Conservation (phyloP, 2,888 invertebrate genomes). For the Drosophila hamatofila region DNA sequence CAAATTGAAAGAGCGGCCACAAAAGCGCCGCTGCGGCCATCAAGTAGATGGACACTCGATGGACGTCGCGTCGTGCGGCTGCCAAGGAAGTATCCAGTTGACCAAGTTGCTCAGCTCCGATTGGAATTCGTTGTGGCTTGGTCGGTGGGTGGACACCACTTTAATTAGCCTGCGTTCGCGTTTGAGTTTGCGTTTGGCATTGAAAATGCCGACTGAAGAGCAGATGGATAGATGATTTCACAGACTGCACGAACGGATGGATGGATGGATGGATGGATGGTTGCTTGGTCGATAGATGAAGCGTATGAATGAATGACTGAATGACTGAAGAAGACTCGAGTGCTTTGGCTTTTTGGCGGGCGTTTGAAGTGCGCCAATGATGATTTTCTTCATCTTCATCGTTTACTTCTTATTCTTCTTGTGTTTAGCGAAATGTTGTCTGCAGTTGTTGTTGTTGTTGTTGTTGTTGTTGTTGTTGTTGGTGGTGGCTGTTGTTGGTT, state of each 20-base stretch:
- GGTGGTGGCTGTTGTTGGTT: constrained; percentile 3
- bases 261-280: constrained; percentile 28
- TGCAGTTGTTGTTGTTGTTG: constrained; percentile 20
- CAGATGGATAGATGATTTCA: constrained; percentile 37
- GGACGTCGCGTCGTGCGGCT: background rate
- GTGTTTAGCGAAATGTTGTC: background rate
- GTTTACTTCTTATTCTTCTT: constrained; percentile 8
- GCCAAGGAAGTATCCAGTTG: constrained; percentile 20
- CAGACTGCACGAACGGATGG: constrained; percentile 25
- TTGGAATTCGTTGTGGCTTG: constrained; percentile 10
- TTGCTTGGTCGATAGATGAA: constrained; percentile 42
- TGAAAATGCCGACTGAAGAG: constrained; percentile 66
- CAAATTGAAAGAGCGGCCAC: constrained; percentile 66
- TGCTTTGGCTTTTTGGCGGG: constrained; percentile 48
- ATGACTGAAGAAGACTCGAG: constrained; percentile 43
- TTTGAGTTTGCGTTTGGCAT: constrained; percentile 59
- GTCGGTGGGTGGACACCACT: constrained; percentile 80
- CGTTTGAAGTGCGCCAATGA: constrained; percentile 74
- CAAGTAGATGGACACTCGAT: constrained; percentile 29
- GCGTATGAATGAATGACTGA: constrained; percentile 40
- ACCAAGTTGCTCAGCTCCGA: constrained; percentile 44
- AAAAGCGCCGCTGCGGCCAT: constrained; percentile 61
- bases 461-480: background rate
- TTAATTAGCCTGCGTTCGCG: constrained; percentile 74
- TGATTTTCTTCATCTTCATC: constrained; percentile 49